A percentile compares a stretch with the other conserved stretches of the same genome.
Conservation (phyloP, 2,888 invertebrate genomes). For the Nezara viridula region DNA sequence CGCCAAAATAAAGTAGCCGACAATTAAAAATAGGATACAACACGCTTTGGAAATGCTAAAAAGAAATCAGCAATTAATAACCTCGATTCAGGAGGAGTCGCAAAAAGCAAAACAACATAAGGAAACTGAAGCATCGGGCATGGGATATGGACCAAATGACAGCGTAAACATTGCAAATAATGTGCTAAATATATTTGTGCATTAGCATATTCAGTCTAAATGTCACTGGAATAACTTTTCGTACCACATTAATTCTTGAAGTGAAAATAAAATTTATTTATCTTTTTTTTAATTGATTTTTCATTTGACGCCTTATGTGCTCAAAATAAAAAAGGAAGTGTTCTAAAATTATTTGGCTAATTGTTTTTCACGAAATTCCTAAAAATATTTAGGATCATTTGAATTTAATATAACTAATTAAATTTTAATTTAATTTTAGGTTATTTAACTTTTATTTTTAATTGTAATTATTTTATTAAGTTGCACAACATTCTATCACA, state of each 20-base stretch:
- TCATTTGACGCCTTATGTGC: neutral
- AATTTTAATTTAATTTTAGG: too few relatives aligned
- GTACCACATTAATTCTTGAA: neutral
- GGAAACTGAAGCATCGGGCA: neutral
- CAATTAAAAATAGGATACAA: neutral
- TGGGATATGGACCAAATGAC: neutral
- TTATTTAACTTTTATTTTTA: too few relatives aligned
- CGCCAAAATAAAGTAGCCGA: neutral
- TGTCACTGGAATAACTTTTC: neutral
- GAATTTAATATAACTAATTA: too few relatives aligned
- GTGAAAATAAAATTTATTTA: neutral
- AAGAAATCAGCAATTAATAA: neutral
- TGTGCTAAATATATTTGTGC: neutral
- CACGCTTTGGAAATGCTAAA: neutral
- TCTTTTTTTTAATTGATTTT: neutral
- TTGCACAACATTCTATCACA: too few relatives aligned
- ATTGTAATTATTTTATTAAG: too few relatives aligned
- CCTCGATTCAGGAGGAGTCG: neutral
- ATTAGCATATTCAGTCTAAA: constrained; percentile 17
- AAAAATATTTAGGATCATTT: too few relatives aligned
- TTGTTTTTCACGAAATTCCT: too few relatives aligned
- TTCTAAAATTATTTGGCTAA: too few relatives aligned
- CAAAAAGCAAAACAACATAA: neutral
- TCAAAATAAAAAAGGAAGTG: neutral
- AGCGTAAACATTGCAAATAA: neutral